phyloP scores from a whole-genome alignment of 2,888 invertebrate genomes.

The Stenodera caucasica region DNA sequence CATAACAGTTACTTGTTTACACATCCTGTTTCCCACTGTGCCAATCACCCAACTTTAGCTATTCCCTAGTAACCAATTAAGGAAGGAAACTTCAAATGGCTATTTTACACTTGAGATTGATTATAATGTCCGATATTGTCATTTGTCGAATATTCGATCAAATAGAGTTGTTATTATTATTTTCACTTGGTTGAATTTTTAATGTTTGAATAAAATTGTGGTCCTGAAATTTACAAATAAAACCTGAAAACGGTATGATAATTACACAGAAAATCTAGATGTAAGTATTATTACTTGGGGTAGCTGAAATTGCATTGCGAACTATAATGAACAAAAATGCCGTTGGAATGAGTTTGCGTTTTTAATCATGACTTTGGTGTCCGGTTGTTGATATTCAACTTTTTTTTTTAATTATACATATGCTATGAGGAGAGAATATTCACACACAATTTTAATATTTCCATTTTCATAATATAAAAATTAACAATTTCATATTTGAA shows the following conservation, averaged over 20 bases:
- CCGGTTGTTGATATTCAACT: not conserved
- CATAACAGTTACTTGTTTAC: conserved; percentile 21
- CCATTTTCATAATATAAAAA: no score
- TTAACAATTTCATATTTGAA: no score
- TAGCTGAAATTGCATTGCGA: not conserved
- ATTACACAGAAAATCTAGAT: not conserved
- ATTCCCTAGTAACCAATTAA: not conserved
- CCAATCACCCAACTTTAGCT: not conserved
- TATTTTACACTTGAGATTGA: conserved; percentile 7
- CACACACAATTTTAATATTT: no score
- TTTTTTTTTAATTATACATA: not conserved
- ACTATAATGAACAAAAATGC: not conserved
- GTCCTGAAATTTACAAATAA: not conserved
- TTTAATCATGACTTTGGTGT: not conserved
- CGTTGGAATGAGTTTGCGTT: not conserved
- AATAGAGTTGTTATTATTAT: no score
- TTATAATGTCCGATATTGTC: not conserved
- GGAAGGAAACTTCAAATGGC: not conserved
- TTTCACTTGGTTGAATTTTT: not conserved
- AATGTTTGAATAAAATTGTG: not conserved
- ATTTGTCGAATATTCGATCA: not conserved
- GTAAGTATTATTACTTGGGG: not conserved
- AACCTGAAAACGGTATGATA: not conserved
- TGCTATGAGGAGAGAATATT: no score
- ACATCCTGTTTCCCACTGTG: not conserved